These are phyloP conservation scores for Spodoptera frugiperda DNA, from an alignment of 1,140 invertebrate species.

Conservation along the genomic window DNA sequence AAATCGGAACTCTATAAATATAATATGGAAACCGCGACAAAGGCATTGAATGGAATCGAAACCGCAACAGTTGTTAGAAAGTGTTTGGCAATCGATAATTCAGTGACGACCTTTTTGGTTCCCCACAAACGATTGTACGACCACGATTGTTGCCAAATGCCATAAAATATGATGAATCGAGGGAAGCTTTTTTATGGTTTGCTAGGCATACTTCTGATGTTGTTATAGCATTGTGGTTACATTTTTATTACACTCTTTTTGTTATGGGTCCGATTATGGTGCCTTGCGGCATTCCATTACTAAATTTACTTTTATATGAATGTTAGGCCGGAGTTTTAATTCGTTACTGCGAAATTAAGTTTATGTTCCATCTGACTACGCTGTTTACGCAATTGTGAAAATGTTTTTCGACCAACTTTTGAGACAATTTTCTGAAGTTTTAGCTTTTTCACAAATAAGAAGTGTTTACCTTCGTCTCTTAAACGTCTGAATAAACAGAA, in stretches of 20 bases:
- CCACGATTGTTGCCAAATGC: conserved; percentile 24
- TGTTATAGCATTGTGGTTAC: conserved; percentile 14
- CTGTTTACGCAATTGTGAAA: too few relatives aligned
- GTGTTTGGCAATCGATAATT: conserved; percentile 28
- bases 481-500: too few relatives aligned
- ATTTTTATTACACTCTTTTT: conserved; percentile 18
- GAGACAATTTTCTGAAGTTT: too few relatives aligned
- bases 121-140: conserved; percentile 25
- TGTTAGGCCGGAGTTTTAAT: too few relatives aligned
- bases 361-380: too few relatives aligned
- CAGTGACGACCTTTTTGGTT: conserved; percentile 10
- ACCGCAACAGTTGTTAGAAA: conserved; percentile 32
- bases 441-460: too few relatives aligned
- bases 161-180: conserved; percentile 30
- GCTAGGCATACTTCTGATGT: conserved; percentile 26
- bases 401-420: too few relatives aligned
- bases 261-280: conserved; percentile 5
- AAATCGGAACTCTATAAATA: conserved; percentile 16
- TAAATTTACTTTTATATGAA: too few relatives aligned
- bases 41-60: conserved; percentile 18
- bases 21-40: conserved; percentile 19
- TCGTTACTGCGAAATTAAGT: too few relatives aligned
- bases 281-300: not conserved
- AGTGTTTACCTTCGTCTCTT: too few relatives aligned
- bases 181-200: conserved; percentile 7